Evolutionary conservation across 2,113 vertebrate species (phyloP).

Genomic region (Podarcis raffonei): DNA sequence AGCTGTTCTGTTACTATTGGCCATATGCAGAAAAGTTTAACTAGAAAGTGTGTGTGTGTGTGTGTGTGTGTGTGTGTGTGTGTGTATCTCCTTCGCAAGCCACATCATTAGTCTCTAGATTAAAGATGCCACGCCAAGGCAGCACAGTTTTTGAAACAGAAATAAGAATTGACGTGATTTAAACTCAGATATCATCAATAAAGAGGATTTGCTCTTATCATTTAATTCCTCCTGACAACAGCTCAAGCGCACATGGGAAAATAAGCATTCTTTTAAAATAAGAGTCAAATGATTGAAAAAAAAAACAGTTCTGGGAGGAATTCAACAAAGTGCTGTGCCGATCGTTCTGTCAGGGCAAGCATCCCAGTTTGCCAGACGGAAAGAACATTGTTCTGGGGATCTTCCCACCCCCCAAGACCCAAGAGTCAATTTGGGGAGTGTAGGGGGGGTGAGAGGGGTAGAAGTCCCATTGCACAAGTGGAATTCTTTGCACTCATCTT

Average conservation of each 20-base stretch:
- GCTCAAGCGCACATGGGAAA: constrained; percentile 4
- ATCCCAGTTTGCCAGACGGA: too few species aligned
- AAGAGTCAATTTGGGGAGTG: too few species aligned
- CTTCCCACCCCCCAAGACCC: too few species aligned
- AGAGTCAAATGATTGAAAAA: constrained; percentile 15
- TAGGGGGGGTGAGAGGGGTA: too few species aligned
- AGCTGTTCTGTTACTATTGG: neutral
- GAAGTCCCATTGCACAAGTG: too few species aligned
- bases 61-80: too few species aligned
- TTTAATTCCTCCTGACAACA: neutral
- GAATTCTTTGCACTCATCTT: too few species aligned
- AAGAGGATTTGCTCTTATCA: constrained; percentile 1
- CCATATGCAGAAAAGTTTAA: neutral
- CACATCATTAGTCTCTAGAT: neutral
- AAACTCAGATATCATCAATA: neutral
- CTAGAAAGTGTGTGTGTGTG: neutral
- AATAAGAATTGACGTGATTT: neutral
- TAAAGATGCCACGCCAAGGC: neutral
- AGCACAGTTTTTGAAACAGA: neutral
- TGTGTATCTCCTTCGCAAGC: neutral
- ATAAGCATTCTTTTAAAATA: neutral
- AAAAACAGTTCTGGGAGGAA: neutral
- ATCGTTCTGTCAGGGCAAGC: too few species aligned
- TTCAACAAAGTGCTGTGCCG: too few species aligned
- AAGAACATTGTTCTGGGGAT: too few species aligned